These are phyloP conservation scores for Seladonia tumulorum DNA, from an alignment of 2,888 invertebrate species.

Conservation along the genomic window DNA sequence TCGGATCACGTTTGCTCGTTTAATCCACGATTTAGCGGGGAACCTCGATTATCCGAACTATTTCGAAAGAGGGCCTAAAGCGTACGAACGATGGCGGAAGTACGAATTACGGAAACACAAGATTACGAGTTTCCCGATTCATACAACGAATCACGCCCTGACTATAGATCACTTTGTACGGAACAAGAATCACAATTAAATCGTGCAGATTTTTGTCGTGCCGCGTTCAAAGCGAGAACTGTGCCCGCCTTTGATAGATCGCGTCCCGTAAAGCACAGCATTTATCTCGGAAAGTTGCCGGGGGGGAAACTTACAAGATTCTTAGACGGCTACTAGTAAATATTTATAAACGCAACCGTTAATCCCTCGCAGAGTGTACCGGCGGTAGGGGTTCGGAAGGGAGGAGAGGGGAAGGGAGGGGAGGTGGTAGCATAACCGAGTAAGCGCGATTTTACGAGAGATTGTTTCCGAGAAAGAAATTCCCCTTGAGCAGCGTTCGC, in stretches of 20 bases:
- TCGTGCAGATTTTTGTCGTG: neutral
- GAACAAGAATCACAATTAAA: neutral
- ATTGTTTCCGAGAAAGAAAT: neutral
- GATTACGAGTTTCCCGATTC: neutral
- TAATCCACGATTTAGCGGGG: neutral
- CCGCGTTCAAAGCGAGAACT: neutral
- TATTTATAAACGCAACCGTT: neutral
- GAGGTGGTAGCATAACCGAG: neutral
- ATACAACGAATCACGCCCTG: neutral
- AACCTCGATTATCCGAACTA: neutral
- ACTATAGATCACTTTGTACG: neutral
- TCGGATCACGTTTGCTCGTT: neutral
- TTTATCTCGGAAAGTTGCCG: neutral
- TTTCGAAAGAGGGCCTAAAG: neutral
- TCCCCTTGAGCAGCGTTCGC: neutral
- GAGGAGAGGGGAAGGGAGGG: neutral
- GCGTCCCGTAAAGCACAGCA: neutral
- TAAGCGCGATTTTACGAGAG: conserved; percentile 3
- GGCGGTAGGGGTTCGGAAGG: too few relatives aligned
- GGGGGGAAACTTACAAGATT: neutral
- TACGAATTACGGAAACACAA: too few relatives aligned
- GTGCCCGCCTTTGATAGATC: neutral
- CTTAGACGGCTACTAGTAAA: neutral
- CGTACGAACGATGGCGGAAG: neutral
- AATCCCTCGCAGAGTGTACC: neutral